Evolutionary conservation across 2,888 invertebrate genomes (phyloP), one percentile per base, ranked within the genome.

Genomic region (Buathra laborator): DNA sequence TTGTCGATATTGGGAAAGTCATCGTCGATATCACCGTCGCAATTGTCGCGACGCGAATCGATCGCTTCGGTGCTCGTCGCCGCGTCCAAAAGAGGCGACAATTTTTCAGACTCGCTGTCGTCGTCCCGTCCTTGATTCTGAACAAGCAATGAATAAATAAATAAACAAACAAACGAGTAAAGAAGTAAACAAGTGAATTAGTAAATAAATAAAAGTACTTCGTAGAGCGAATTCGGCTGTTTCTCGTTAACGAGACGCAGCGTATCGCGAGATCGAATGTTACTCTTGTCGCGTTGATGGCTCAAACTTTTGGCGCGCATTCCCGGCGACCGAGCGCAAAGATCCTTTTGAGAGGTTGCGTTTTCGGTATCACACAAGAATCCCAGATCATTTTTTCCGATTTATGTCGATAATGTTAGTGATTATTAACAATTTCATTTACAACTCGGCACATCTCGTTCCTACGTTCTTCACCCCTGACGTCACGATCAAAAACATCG

Each of bases 101-200:
- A 94, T 89, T 97, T 96, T 94, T 98, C 98, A 70, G 96, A 96
- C 93, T 98, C 97, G 92, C 97, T 97, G 92, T 97, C 97, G 88
- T 97, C 97, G 90, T 97, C 97, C 66, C 95, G 94, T 51, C 94
- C 95, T 90, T 95, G 92, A 1, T 89, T 89, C 92, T 92, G 75
- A 80, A 86, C 77, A 76, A 84, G 4, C 24, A 32, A 32, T 3
- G n/a, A n/a, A n/a, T n/a, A n/a, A n/a, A n/a, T n/a, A n/a, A n/a
- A n/a, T n/a, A n/a, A n/a, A 5, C 14, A 24, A 16, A 64, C 48
- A 19, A 7, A 62, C n/a, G n/a, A n/a, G n/a, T n/a, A n/a, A n/a
- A n/a, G n/a, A n/a, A n/a, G n/a, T n/a, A n/a, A n/a, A n/a, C n/a
- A n/a, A n/a, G n/a, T n/a, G n/a, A n/a, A n/a, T n/a, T n/a, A n/a